These are phyloP conservation scores for Dolichotis patagonum DNA, from an alignment of 2,113 vertebrate species.

Conservation along the genomic window DNA sequence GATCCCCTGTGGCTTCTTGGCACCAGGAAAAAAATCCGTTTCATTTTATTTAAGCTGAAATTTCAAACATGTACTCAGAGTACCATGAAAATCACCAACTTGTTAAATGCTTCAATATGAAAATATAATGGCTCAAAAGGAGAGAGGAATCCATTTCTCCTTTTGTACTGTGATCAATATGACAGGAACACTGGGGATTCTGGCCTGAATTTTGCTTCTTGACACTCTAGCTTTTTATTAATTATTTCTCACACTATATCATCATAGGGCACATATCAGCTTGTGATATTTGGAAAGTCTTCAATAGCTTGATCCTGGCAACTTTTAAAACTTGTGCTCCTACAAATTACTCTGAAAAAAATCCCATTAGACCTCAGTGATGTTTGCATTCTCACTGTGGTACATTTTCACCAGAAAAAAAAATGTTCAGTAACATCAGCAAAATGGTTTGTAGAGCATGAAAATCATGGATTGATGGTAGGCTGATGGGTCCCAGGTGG, in stretches of 20 bases:
- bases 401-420: not conserved
- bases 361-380: not conserved
- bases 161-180: not conserved
- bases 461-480: not conserved
- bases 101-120: not conserved
- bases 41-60: not conserved
- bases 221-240: not conserved
- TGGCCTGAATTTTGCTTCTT: not conserved
- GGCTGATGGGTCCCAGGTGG: not conserved
- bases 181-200: not conserved
- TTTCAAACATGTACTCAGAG: constrained; percentile 21
- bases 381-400: not conserved
- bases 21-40: not conserved
- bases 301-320: not conserved
- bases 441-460: not conserved
- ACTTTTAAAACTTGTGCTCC: constrained; percentile 46
- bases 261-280: not conserved
- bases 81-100: not conserved
- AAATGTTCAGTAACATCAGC: not conserved
- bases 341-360: not conserved
- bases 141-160: not conserved
- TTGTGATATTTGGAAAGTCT: not conserved
- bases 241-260: not conserved
- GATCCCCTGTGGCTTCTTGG: not conserved
- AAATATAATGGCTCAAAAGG: not conserved